Evolutionary conservation across 2,888 invertebrate genomes (phyloP).

Genomic region (Pomacea canaliculata): DNA sequence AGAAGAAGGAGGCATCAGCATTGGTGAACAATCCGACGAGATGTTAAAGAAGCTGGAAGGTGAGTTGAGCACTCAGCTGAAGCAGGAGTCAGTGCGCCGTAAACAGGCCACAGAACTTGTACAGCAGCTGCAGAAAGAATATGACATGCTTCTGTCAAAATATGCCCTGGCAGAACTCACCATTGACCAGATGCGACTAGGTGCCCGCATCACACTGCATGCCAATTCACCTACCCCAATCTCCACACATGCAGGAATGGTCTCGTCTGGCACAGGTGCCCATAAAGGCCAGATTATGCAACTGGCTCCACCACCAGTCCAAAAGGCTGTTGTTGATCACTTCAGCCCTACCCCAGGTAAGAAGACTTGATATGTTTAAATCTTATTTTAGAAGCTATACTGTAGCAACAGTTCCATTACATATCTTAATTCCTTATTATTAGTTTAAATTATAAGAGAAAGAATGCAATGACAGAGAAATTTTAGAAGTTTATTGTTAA

Average conservation of each 20-base stretch:
- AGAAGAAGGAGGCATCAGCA: constrained; percentile 31
- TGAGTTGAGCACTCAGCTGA: constrained; percentile 52
- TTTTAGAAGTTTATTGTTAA: no score
- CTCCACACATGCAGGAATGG: constrained; percentile 48
- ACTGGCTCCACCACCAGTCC: constrained; percentile 38
- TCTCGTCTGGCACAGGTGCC: constrained; percentile 41
- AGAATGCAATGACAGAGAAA: no score
- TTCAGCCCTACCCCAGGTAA: constrained; percentile 40
- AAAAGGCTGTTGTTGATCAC: constrained; percentile 36
- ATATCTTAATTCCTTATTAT: no score
- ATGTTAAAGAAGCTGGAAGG: constrained; percentile 45
- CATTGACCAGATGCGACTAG: constrained; percentile 68
- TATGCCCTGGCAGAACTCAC: constrained; percentile 69
- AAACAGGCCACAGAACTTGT: constrained; percentile 63
- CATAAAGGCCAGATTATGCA: constrained; percentile 51
- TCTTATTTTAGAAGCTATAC: background rate
- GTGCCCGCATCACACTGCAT: constrained; percentile 63
- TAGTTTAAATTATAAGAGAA: no score
- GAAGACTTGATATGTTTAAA: constrained; percentile 4
- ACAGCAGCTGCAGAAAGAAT: constrained; percentile 64
- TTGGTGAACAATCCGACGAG: background rate
- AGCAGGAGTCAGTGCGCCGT: constrained; percentile 57
- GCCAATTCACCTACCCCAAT: constrained; percentile 60
- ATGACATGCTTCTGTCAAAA: constrained; percentile 67
- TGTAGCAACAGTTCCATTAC: no score